Evolutionary conservation across 2,113 vertebrate species (phyloP), one percentile per base, ranked within the genome.

Genomic region (Epinephelus lanceolatus): DNA sequence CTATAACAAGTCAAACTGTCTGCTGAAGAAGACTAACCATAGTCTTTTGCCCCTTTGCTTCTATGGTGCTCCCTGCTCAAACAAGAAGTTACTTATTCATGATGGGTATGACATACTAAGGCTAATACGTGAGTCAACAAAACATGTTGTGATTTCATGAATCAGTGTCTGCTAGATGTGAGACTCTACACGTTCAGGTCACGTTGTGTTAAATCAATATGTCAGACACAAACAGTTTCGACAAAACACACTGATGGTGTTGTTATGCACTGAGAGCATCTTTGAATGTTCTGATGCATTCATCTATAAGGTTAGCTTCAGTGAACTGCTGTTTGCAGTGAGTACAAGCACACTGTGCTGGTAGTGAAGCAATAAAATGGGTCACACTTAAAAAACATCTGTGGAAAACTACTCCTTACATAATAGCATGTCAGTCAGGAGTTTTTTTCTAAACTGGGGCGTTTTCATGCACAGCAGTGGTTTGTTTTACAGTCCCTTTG

Each of bases 31-130:
- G 40, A 21, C 12, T 6, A 53, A 65, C 51, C 30, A n/a, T 9
- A 25, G 15, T 74, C 68, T n/a, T 60, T 12, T 40, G 15, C 3
- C 2, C 19, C 4, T 0, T 3, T n/a, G 49, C 23, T 6, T 51
- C 15, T 12, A 9, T 21, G 13, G 11, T 14, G 11, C 8, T 3
- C 21, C 21, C 13, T 73, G 57, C 19, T n/a, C 27, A 62, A 78
- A 85, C 69, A 78, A 21, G 49, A 75, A n/a, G 69, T 85, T 76
- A 78, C 72, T 72, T 69, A 74, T 89, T 87, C 57, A 69, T 27
- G 68, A 27, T n/a, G 61, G 2, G 1, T 12, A 56, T 60, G 52
- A 87, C 76, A 62, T 3, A 25, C 4, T 49, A 0, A 25, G 12
- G 6, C 8, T 37, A 14, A 17, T 21, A 68, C 19, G 8, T 3